Percentiles rank a stretch among this genome's conserved stretches.
Conservation (phyloP, 1,140 invertebrate species). For the Drosophila pseudoananassae region DNA sequence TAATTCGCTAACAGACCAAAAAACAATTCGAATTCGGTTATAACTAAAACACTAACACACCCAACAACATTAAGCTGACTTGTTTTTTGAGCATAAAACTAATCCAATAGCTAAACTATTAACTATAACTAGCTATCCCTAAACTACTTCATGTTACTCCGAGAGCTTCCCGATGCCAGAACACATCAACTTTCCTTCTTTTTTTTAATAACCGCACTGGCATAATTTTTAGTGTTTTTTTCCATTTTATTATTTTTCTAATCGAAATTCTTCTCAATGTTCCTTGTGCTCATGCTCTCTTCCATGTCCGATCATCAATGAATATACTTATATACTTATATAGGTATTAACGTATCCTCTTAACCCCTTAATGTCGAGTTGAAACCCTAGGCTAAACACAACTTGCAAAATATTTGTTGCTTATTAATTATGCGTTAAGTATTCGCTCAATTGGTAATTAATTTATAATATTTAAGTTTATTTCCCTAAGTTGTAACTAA, state of each 20-base stretch:
- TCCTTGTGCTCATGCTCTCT: slow-evolving; percentile 40
- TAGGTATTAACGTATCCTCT: slow-evolving; percentile 25
- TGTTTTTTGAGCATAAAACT: slow-evolving; percentile 58
- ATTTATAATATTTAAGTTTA: slow-evolving; percentile 44
- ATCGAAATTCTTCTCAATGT: slow-evolving; percentile 55
- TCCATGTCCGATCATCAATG: slow-evolving; percentile 24
- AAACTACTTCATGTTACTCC: slow-evolving; percentile 35
- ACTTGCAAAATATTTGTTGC: slow-evolving; percentile 50
- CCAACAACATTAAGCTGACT: slow-evolving; percentile 24
- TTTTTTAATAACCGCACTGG: slow-evolving; percentile 33
- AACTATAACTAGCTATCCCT: slow-evolving; percentile 31
- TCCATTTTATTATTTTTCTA: slow-evolving; percentile 35
- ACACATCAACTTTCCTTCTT: slow-evolving; percentile 7
- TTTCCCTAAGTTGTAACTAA: slow-evolving; percentile 65
- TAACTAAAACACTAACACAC: slow-evolving; percentile 57
- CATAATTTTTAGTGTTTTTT: slow-evolving; percentile 29
- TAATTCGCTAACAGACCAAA: slow-evolving; percentile 47
- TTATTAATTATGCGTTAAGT: slow-evolving; percentile 68
- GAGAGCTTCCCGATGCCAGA: slow-evolving; percentile 33
- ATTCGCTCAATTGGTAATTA: slow-evolving; percentile 66
- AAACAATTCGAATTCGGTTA: slow-evolving; percentile 9
- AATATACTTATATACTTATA: slow-evolving; percentile 4
- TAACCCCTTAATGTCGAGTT: slow-evolving; percentile 28
- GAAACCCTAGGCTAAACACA: slow-evolving; percentile 59
- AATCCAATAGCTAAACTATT: slow-evolving; percentile 47